A percentile compares a stretch with the other conserved stretches of the same genome.
These are phyloP conservation scores for Ectropis grisescens DNA, from an alignment of 1,140 invertebrate species.

Conservation along the genomic window DNA sequence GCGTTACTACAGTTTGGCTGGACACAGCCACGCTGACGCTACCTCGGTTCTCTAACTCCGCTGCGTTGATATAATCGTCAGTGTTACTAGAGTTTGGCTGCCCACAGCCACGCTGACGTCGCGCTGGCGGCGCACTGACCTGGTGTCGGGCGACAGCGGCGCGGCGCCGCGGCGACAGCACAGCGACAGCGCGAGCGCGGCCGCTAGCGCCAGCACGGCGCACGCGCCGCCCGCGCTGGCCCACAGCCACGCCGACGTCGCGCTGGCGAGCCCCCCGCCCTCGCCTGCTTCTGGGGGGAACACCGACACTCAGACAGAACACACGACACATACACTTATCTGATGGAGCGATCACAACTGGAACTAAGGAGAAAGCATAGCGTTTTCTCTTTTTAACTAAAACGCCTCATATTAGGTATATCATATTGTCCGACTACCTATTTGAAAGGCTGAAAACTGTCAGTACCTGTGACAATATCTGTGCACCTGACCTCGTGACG, in stretches of 20 bases:
- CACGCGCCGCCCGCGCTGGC: conserved; percentile 82
- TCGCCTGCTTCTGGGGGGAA: conserved; percentile 24
- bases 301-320: neutral
- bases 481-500: no score
- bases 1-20: conserved; percentile 77
- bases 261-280: conserved; percentile 72
- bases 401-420: no score
- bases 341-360: no score
- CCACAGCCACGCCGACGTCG: conserved; percentile 74
- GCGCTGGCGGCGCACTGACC: conserved; percentile 74
- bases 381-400: no score
- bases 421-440: no score
- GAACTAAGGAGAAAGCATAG: no score
- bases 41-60: no score
- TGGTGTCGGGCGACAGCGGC: conserved; percentile 70
- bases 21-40: conserved; percentile 74
- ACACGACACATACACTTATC: no score
- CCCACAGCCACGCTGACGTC: conserved; percentile 74
- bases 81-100: conserved; percentile 77
- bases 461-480: no score
- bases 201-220: conserved; percentile 76
- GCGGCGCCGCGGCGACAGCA: conserved; percentile 75
- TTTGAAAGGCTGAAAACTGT: no score
- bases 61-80: no score
- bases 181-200: conserved; percentile 78